Evolutionary conservation across 2,113 vertebrate genomes (phyloP).

Genomic region (Macrotus californicus): DNA sequence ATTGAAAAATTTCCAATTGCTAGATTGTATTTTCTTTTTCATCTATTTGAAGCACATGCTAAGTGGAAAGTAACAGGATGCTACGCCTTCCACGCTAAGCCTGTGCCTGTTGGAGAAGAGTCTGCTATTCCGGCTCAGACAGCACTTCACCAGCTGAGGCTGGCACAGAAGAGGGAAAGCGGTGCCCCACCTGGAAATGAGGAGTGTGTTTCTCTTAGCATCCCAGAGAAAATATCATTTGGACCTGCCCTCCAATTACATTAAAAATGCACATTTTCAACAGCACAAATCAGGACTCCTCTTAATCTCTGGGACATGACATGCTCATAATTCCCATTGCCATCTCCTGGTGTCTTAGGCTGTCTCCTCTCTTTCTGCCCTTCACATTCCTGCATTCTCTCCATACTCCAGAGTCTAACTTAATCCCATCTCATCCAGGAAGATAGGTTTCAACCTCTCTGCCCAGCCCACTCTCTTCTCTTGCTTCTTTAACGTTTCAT

Average conservation of each 20-base stretch:
- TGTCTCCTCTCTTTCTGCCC: background rate
- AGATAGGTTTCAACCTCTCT: background rate
- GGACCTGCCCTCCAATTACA: background rate
- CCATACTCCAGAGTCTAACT: background rate
- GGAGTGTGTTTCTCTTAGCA: background rate
- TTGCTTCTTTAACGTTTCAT: background rate
- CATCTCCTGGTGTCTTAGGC: background rate
- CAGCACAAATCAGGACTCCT: background rate
- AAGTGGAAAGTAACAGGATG: constrained; percentile 64
- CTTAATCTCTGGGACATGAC: background rate
- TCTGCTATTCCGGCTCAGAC: background rate
- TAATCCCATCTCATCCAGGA: background rate
- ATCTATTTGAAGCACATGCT: constrained; percentile 64
- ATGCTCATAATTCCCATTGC: background rate
- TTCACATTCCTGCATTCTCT: background rate
- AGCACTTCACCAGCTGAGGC: constrained; percentile 47
- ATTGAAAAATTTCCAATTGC: constrained; percentile 54
- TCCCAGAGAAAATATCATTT: background rate
- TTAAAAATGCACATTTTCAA: background rate
- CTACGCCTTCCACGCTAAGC: constrained; percentile 52
- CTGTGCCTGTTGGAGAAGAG: constrained; percentile 41
- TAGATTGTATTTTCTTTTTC: background rate
- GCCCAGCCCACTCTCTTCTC: background rate
- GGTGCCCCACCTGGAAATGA: constrained; percentile 25
- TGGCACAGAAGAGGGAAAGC: background rate